Evolutionary conservation across 1,140 invertebrate genomes (phyloP).

Genomic region (Drosophila sproati): DNA sequence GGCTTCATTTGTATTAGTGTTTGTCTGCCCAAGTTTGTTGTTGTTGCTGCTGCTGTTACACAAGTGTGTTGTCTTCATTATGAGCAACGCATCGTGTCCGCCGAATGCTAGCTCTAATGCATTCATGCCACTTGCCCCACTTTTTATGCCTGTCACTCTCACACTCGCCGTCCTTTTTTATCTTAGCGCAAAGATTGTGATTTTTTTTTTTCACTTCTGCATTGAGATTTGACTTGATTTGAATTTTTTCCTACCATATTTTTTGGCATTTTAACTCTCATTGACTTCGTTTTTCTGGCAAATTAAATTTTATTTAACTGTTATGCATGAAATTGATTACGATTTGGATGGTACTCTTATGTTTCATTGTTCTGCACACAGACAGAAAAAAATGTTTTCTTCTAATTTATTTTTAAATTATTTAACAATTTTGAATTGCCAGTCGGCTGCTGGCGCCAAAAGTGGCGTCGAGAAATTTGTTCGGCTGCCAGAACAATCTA

Average conservation of each 20-base stretch:
- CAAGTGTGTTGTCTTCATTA: slow-evolving; percentile 63
- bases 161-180: too few relatives aligned
- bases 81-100: slow-evolving; percentile 46
- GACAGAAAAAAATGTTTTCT: slow-evolving; percentile 50
- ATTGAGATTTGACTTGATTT: slow-evolving; percentile 14
- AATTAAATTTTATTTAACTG: slow-evolving; percentile 83
- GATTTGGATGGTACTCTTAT: slow-evolving; percentile 66
- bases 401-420: slow-evolving; percentile 82
- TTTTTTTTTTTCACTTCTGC: slow-evolving; percentile 58
- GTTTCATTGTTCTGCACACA: slow-evolving; percentile 47
- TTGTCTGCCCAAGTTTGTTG: not conserved
- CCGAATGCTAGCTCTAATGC: not conserved
- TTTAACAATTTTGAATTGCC: slow-evolving; percentile 73
- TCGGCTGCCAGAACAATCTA: slow-evolving; percentile 64
- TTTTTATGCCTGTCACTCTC: not conserved
- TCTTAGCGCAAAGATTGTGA: slow-evolving; percentile 33
- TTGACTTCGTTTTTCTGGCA: slow-evolving; percentile 65
- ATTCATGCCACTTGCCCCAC: slow-evolving; percentile 8
- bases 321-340: slow-evolving; percentile 74
- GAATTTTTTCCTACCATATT: slow-evolving; percentile 23
- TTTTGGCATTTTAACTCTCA: slow-evolving; percentile 44
- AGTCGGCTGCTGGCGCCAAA: slow-evolving; percentile 39
- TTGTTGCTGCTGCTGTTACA: slow-evolving; percentile 42
- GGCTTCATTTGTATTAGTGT: slow-evolving; percentile 58
- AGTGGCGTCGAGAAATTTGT: slow-evolving; percentile 15